Evolutionary conservation across 1,140 invertebrate species (phyloP).

Genomic region (Popillia japonica): DNA sequence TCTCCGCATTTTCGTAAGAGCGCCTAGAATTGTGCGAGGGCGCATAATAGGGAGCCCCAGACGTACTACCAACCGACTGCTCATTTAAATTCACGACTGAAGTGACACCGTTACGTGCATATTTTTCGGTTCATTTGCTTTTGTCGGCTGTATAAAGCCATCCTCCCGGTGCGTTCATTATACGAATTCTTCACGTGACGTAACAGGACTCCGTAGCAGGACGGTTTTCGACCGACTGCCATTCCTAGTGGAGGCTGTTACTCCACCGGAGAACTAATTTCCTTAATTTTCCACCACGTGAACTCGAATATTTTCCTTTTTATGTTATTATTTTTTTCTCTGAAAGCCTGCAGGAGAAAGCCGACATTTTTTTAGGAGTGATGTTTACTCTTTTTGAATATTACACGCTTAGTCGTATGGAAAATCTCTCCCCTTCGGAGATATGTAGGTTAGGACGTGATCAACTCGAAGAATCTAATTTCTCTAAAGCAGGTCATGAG

Average conservation of each 20-base stretch:
- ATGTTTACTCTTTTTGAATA: constrained; percentile 6
- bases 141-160: background rate
- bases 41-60: background rate
- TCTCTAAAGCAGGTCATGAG: too few relatives aligned
- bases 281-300: background rate
- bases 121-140: constrained; percentile 10
- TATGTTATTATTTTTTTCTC: too few relatives aligned
- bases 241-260: background rate
- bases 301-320: background rate
- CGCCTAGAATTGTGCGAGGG: background rate
- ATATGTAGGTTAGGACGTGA: too few relatives aligned
- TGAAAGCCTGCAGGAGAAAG: too few relatives aligned
- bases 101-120: constrained; percentile 2
- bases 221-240: background rate
- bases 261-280: background rate
- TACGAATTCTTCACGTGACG: too few relatives aligned
- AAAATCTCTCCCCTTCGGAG: background rate
- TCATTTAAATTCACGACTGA: constrained; percentile 2
- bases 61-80: background rate
- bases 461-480: too few relatives aligned
- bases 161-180: too few relatives aligned
- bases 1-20: background rate
- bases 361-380: background rate
- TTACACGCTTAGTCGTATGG: background rate
- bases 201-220: background rate